Percentiles rank a stretch among this genome's conserved stretches.
Conservation (phyloP, 2,888 invertebrate genomes). For the Octodonta nipae region DNA sequence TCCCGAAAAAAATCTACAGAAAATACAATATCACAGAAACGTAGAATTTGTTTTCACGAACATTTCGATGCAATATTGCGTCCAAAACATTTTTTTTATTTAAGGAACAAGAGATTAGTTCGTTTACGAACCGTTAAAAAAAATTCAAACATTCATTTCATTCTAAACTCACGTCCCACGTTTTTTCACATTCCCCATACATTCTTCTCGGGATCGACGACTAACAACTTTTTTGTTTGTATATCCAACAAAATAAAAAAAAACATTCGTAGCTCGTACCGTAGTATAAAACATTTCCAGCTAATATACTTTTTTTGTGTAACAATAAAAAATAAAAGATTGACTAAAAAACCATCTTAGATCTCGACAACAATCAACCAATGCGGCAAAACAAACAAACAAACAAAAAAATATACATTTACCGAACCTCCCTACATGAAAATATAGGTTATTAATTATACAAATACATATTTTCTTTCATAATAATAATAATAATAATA, state of each 20-base stretch:
- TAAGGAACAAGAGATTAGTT: no score
- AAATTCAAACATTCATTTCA: no score
- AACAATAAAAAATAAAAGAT: constrained; percentile 9
- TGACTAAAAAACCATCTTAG: constrained; percentile 2
- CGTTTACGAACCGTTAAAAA: no score
- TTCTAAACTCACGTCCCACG: no score
- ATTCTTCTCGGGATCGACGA: constrained; percentile 12
- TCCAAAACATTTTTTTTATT: background rate
- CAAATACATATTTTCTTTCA: no score
- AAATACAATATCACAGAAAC: constrained; percentile 14
- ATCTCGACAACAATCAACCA: background rate
- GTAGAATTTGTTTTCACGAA: constrained; percentile 7
- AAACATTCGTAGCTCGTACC: background rate
- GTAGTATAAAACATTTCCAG: constrained; percentile 1
- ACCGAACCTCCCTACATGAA: no score
- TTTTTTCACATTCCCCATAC: constrained; percentile 5
- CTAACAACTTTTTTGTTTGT: no score
- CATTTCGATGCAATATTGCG: constrained; percentile 16
- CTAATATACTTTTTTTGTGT: constrained; percentile 6
- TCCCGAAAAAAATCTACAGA: constrained; percentile 8
- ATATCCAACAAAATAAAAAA: constrained; percentile 12
- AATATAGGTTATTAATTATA: no score
- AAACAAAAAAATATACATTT: no score
- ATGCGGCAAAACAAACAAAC: constrained; percentile 4
- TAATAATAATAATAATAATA: no score